These are phyloP conservation scores for Merodon equestris DNA, from an alignment of 2,888 invertebrate species.

Conservation along the genomic window DNA sequence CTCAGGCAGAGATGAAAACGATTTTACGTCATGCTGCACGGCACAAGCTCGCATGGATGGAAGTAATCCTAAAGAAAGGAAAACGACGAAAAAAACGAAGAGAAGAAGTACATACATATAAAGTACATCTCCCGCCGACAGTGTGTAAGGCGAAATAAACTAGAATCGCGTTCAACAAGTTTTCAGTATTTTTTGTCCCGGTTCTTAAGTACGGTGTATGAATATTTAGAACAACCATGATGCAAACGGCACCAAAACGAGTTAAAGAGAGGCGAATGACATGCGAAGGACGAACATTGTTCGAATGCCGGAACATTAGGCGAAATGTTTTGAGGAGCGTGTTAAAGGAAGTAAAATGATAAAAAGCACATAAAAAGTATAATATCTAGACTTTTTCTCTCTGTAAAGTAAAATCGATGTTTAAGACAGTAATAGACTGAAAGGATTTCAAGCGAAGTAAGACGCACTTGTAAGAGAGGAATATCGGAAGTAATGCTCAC, in stretches of 20 bases:
- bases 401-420: conserved; percentile 53
- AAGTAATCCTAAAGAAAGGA: no score
- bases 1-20: conserved; percentile 37
- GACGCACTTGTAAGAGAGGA: conserved; percentile 36
- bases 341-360: no score
- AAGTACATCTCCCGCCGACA: conserved; percentile 25
- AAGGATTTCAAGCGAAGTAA: conserved; percentile 26
- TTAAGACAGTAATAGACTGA: conserved; percentile 53
- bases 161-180: conserved; percentile 60
- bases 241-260: conserved; percentile 49
- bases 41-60: neutral
- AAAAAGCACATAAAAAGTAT: no score
- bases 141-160: conserved; percentile 39
- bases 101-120: conserved; percentile 1
- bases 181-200: conserved; percentile 44
- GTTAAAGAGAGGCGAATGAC: conserved; percentile 54
- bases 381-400: conserved; percentile 24
- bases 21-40: conserved; percentile 28
- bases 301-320: conserved; percentile 62
- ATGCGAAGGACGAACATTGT: conserved; percentile 64
- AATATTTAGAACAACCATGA: conserved; percentile 62
- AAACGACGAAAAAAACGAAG: no score
- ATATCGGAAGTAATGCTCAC: conserved; percentile 40
- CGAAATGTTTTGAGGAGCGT: conserved; percentile 54
- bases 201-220: conserved; percentile 51